Evolutionary conservation across 2,113 vertebrate species (phyloP), one percentile per base, ranked within the genome.

Genomic region (Sinosuthora webbiana): DNA sequence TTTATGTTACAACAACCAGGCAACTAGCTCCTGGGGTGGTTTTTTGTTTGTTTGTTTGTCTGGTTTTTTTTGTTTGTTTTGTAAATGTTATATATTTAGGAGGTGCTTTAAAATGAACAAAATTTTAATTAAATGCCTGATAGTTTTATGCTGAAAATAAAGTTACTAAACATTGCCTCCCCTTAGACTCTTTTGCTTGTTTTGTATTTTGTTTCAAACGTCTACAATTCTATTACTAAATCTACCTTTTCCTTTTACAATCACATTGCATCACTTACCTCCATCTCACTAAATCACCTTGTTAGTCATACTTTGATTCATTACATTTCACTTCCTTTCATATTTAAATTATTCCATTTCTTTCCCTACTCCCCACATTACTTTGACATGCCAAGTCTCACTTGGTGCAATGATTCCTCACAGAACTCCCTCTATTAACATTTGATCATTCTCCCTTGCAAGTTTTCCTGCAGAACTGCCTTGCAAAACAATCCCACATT

Each of bases 261-360:
- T 55, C 83, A 50, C 64, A 53, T 52, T 95, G 70, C 89, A 81
- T 90, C 70, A 37, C 76, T 71, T 75, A 60, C 45, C 65, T 50
- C 60, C 83, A 73, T 63, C 74, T 90, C 83, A 49, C 35, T 35
- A 86, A 83, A 84, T 76, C 92, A 73, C 77, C 75, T 83, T 39
- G 47, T 96, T 95, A 96, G 93, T 88, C 96, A 84, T 33, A 90
- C 90, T 94, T 94, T 92, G 78, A 94, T 92, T 94, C 93, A 93
- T 84, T 70, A 65, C 92, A 83, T 95, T 96, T 96, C 81, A 70
- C 87, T 80, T 70, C 89, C 82, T 89, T 89, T 94, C 59, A 82
- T 47, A 90, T 95, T 97, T 89, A 93, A 94, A 93, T 93, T n/a
- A 92, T 62, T 74, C 82, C 59, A 30, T 56, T 87, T 65, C 87